Percentiles rank a stretch among this genome's conserved stretches.
phyloP scores from a whole-genome alignment of 2,797 vertebrate species.

The Sebastolobus altivelis region DNA sequence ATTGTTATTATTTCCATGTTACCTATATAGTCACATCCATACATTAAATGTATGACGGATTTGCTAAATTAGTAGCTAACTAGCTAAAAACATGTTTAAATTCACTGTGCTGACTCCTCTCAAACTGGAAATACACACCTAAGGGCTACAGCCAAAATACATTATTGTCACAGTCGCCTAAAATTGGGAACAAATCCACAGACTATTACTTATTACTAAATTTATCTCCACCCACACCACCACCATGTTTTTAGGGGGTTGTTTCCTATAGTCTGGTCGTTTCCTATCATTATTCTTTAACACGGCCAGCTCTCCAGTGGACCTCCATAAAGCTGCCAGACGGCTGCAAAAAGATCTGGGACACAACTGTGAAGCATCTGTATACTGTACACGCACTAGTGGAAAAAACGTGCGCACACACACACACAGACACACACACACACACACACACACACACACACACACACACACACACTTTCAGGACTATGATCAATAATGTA shows the following conservation, averaged over 20 bases:
- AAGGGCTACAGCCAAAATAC: conserved; percentile 1
- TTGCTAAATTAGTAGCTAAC: conserved; percentile 2
- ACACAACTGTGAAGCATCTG: conserved; percentile 43
- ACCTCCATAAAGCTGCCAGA: conserved; percentile 43
- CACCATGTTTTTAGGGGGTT: conserved; percentile 13
- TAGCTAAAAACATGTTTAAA: background rate
- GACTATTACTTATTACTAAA: conserved; percentile 28
- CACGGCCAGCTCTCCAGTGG: conserved; percentile 43
- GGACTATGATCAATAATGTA: conserved; percentile 22
- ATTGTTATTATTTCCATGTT: background rate
- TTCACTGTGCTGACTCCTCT: background rate
- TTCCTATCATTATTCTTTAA: conserved; percentile 56
- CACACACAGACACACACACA: conserved; percentile 22
- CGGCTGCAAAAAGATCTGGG: conserved; percentile 56
- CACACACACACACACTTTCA: conserved; percentile 16
- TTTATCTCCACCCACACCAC: conserved; percentile 34
- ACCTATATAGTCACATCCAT: background rate
- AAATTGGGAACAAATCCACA: conserved; percentile 34
- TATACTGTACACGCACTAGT: background rate
- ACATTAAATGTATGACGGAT: background rate
- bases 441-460: background rate
- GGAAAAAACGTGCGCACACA: conserved; percentile 8
- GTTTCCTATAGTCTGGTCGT: conserved; percentile 27
- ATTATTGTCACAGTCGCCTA: conserved; percentile 8
- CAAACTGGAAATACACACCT: conserved; percentile 20